A percentile compares a stretch with the other conserved stretches of the same genome.
Conservation (phyloP, 2,888 invertebrate species). For the Eilema depressum region DNA sequence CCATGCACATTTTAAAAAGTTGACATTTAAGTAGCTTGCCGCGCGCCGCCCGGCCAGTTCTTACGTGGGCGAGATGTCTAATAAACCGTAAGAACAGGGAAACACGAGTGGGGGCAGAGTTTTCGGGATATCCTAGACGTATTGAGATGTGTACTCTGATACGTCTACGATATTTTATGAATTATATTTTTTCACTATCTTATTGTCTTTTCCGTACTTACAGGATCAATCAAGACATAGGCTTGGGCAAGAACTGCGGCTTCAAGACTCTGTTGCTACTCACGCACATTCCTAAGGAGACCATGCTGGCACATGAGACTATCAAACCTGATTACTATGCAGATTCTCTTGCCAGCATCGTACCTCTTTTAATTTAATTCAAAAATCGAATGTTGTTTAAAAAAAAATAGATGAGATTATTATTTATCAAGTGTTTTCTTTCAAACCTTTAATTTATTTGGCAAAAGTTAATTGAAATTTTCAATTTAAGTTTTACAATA, state of each 20-base stretch:
- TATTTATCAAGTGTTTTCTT: neutral
- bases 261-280: constrained; percentile 92
- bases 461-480: too few relatives aligned
- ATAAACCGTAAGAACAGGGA: too few relatives aligned
- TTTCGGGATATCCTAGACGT: too few relatives aligned
- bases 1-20: too few relatives aligned
- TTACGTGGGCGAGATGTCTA: too few relatives aligned
- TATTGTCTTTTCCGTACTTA: neutral
- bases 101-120: too few relatives aligned
- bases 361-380: constrained; percentile 53
- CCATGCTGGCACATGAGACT: constrained; percentile 80
- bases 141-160: too few relatives aligned
- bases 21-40: too few relatives aligned
- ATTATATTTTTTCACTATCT: too few relatives aligned
- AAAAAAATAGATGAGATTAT: neutral
- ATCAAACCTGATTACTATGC: constrained; percentile 83
- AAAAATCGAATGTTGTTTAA: neutral
- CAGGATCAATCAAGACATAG: constrained; percentile 93
- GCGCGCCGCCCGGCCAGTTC: too few relatives aligned
- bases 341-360: constrained; percentile 66
- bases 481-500: too few relatives aligned
- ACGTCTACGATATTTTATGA: neutral
- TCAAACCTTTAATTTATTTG: neutral
- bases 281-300: constrained; percentile 77
- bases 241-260: constrained; percentile 90